Conservation (phyloP, 2,113 vertebrate genomes). For the Oreotrochilus melanogaster region DNA sequence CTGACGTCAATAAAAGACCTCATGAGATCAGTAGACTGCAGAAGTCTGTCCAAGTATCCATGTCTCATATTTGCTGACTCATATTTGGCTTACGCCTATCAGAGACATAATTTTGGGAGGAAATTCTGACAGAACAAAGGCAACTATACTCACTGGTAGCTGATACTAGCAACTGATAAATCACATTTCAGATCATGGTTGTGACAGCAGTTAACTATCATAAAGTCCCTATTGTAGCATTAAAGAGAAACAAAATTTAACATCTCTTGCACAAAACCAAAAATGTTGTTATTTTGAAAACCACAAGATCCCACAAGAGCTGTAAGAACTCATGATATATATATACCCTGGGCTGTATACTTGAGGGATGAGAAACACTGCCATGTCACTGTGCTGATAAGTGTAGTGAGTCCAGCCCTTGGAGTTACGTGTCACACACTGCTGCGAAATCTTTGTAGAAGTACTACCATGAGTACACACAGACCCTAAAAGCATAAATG, state of each 20-base stretch:
- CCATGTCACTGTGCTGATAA: rapidly evolving
- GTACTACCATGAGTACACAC: background rate
- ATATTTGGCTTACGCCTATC: background rate
- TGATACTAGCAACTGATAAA: background rate
- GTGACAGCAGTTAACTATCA: background rate
- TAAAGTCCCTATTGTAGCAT: background rate
- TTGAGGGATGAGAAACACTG: background rate
- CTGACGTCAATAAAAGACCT: background rate
- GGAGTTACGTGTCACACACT: background rate
- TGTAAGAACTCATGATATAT: background rate
- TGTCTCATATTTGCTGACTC: background rate
- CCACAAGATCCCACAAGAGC: background rate
- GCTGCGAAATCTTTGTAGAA: background rate
- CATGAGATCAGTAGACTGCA: background rate
- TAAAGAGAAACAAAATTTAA: background rate
- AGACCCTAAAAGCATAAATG: background rate
- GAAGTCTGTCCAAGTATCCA: background rate
- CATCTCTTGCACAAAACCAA: background rate
- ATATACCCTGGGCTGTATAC: background rate
- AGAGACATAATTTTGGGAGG: background rate
- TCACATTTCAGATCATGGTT: background rate
- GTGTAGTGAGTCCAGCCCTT: background rate
- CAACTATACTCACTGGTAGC: background rate
- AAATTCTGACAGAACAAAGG: background rate
- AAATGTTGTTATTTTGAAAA: background rate